phyloP scores from a whole-genome alignment of 2,888 invertebrate species.

The Argynnis bischoffii region DNA sequence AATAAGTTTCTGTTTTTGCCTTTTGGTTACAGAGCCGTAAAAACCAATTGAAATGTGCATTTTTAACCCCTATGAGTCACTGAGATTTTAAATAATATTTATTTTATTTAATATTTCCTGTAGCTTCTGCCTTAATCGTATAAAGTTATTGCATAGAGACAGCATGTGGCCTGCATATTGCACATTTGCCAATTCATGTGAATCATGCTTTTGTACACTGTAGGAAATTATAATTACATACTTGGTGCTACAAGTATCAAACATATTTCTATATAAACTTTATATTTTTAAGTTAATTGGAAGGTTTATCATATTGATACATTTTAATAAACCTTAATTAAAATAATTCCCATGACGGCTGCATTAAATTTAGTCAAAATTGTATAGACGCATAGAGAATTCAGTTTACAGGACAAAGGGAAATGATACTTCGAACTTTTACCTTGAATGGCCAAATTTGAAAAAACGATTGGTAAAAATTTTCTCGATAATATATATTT shows the following conservation, averaged over 20 bases:
- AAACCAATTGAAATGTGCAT: too few relatives aligned
- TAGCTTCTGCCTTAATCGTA: conserved; percentile 26
- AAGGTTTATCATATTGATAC: too few relatives aligned
- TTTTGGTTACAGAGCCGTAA: not conserved
- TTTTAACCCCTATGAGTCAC: not conserved
- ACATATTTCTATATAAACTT: not conserved
- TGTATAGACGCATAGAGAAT: too few relatives aligned
- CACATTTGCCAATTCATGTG: conserved; percentile 25
- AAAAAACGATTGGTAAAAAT: too few relatives aligned
- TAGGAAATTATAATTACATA: conserved; percentile 2
- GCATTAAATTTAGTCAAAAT: not conserved
- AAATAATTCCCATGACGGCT: too few relatives aligned
- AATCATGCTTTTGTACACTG: conserved; percentile 18
- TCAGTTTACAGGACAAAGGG: too few relatives aligned
- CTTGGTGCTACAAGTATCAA: not conserved
- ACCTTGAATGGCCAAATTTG: too few relatives aligned
- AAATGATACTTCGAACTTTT: too few relatives aligned
- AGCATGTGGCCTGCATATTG: conserved; percentile 30
- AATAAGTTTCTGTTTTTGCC: too few relatives aligned
- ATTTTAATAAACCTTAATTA: too few relatives aligned
- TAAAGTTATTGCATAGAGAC: conserved; percentile 17
- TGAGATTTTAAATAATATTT: conserved; percentile 10
- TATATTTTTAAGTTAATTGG: too few relatives aligned
- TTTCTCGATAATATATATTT: too few relatives aligned
- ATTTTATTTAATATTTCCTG: conserved; percentile 6